phyloP scores from a whole-genome alignment of 2,113 vertebrate genomes.

The Nycticorax nycticorax region DNA sequence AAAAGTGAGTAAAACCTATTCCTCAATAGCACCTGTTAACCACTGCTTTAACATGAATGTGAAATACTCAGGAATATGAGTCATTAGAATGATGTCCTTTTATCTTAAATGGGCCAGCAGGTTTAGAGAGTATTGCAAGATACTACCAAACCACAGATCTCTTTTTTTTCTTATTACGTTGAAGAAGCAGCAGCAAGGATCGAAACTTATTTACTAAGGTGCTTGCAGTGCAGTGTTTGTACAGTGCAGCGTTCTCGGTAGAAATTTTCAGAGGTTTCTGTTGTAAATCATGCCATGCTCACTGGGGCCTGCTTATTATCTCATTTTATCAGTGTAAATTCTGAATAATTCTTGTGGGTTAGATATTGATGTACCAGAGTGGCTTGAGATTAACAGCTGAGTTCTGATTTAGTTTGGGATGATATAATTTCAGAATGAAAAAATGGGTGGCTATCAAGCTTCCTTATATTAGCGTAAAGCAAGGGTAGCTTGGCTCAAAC shows the following conservation, averaged over 20 bases:
- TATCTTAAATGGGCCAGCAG: neutral
- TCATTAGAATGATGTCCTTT: neutral
- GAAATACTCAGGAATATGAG: constrained; percentile 13
- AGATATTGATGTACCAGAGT: neutral
- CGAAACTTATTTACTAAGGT: neutral
- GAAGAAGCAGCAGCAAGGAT: neutral
- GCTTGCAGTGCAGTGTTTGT: neutral
- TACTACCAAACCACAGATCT: constrained; percentile 9
- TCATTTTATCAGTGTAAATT: neutral
- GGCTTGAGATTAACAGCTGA: neutral
- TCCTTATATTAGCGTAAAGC: neutral
- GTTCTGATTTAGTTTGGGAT: neutral
- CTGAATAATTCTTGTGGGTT: constrained; percentile 1
- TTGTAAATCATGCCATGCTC: neutral
- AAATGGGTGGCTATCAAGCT: neutral
- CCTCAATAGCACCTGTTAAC: constrained; percentile 12
- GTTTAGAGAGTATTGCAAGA: neutral
- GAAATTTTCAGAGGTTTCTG: neutral
- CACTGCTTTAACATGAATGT: neutral
- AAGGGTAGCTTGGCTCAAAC: neutral
- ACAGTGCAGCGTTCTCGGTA: neutral
- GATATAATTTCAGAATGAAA: neutral
- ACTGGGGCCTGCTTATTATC: neutral
- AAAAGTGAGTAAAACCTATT: neutral
- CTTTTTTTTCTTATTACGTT: neutral